These are phyloP conservation scores for Psilopogon haemacephalus DNA, from an alignment of 2,113 vertebrate genomes.

Conservation along the genomic window DNA sequence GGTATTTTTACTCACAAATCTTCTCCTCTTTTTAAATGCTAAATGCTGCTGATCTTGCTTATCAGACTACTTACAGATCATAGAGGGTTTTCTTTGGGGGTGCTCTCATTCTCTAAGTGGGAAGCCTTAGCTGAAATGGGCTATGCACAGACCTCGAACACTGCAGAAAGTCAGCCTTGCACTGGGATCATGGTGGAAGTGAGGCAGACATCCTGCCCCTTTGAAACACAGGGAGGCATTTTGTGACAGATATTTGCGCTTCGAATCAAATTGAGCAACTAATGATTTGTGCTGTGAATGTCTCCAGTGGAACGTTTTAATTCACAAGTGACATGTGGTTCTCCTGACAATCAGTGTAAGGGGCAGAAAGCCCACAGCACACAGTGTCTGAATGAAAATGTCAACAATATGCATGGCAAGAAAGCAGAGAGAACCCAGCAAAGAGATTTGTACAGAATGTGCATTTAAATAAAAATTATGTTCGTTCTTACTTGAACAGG, in stretches of 20 bases:
- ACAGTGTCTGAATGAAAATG: neutral
- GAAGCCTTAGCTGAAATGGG: neutral
- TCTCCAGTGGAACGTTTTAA: conserved; percentile 3
- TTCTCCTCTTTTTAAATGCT: neutral
- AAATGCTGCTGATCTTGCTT: neutral
- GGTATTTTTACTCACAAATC: neutral
- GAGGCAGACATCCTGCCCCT: neutral
- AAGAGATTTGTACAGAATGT: neutral
- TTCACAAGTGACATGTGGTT: neutral
- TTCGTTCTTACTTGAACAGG: neutral
- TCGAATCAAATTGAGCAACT: neutral
- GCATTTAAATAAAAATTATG: neutral
- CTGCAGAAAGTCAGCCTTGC: neutral
- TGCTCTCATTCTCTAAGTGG: neutral
- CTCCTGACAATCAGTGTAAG: neutral
- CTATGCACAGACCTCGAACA: neutral
- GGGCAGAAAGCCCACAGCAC: neutral
- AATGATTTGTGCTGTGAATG: neutral
- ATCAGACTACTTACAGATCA: neutral
- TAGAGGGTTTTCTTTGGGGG: neutral
- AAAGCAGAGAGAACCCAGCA: neutral
- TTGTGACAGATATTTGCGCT: neutral
- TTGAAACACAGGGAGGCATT: neutral
- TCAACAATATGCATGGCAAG: neutral
- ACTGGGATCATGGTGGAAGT: neutral